These are phyloP conservation scores for Drosophila azteca DNA, from an alignment of 1,140 invertebrate genomes.

Conservation along the genomic window DNA sequence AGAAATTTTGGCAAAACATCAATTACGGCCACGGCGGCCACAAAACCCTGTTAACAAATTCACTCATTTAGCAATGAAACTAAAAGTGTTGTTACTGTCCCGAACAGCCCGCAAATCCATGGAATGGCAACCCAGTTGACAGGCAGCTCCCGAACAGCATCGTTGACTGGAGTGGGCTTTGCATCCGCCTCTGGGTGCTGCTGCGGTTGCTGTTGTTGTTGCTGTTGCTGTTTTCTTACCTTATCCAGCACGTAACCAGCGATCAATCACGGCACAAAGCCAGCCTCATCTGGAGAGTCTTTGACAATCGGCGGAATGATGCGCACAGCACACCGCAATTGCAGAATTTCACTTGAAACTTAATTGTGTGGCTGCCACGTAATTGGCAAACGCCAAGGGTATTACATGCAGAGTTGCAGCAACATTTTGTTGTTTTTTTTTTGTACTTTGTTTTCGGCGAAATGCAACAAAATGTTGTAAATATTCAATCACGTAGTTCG, in stretches of 20 bases:
- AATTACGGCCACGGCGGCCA: constrained; percentile 38
- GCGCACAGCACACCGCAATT: constrained; percentile 66
- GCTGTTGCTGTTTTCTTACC: constrained; percentile 32
- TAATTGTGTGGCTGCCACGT: constrained; percentile 68
- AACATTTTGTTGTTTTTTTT: constrained; percentile 10
- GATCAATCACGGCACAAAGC: constrained; percentile 71
- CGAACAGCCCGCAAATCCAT: constrained; percentile 38
- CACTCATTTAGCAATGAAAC: constrained; percentile 80
- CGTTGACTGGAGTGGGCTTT: constrained; percentile 37
- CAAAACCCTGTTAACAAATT: constrained; percentile 70
- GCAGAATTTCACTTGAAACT: constrained; percentile 77
- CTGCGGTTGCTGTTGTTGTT: constrained; percentile 7
- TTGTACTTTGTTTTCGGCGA: constrained; percentile 35
- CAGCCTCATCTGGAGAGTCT: constrained; percentile 60
- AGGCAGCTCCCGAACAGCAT: constrained; percentile 71
- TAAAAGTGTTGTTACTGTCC: constrained; percentile 78
- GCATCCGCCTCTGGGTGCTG: constrained; percentile 64
- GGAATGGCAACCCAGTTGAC: constrained; percentile 68
- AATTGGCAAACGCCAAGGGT: constrained; percentile 75
- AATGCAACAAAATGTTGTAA: constrained; percentile 75
- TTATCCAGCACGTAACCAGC: constrained; percentile 74
- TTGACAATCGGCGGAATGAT: constrained; percentile 70
- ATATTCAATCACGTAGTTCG: constrained; percentile 81
- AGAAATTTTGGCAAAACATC: constrained; percentile 49
- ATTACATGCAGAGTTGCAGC: constrained; percentile 56